Conservation (phyloP, 92 coral and sea anemone genomes). For the Virgularia gustaviana region DNA sequence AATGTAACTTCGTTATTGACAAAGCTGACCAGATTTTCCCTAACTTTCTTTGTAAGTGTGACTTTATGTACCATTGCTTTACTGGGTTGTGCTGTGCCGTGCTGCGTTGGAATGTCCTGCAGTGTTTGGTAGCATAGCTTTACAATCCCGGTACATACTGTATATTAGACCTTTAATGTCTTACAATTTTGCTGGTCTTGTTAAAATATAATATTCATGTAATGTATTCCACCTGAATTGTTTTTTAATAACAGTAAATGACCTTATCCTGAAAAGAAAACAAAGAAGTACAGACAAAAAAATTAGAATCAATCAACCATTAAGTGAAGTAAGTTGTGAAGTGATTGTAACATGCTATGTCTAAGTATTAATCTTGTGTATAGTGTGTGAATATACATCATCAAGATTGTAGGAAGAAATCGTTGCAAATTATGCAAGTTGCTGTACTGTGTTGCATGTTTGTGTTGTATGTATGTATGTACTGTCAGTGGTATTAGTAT, state of each 20-base stretch:
- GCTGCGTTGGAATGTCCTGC: not conserved
- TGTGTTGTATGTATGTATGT: no score
- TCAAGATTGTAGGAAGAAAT: no score
- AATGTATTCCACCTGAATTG: no score
- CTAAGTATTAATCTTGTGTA: no score
- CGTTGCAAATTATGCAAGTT: no score
- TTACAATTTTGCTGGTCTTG: not conserved
- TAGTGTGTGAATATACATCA: no score
- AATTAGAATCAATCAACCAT: conserved; percentile 49
- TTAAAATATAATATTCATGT: no score
- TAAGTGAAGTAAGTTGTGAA: conserved; percentile 53
- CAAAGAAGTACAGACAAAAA: conserved; percentile 74
- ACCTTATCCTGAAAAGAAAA: conserved; percentile 83
- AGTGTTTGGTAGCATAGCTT: not conserved
- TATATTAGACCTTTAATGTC: not conserved
- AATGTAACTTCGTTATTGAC: conserved; percentile 94
- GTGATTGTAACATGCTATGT: no score
- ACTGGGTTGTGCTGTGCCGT: not conserved
- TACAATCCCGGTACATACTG: not conserved
- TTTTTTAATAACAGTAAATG: conserved; percentile 79
- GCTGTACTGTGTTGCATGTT: no score
- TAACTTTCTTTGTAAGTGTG: conserved; percentile 82
- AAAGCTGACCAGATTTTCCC: conserved; percentile 95
- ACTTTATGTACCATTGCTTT: not conserved
- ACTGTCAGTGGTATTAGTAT: no score